Conservation (phyloP, 2,888 invertebrate genomes). For the Cataglyphis albicans region DNA sequence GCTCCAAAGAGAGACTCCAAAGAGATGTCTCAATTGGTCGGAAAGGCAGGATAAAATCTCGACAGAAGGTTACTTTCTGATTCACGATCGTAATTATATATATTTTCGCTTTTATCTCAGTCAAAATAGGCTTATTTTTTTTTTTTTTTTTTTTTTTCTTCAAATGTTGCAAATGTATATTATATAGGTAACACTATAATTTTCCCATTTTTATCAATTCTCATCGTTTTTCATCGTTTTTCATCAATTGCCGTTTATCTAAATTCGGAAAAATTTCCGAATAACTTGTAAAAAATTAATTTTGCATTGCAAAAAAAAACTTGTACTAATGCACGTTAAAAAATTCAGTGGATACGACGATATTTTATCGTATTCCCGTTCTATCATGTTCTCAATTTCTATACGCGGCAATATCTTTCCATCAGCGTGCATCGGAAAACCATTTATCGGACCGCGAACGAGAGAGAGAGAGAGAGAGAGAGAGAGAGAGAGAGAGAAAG, state of each 20-base stretch:
- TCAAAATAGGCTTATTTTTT: not conserved
- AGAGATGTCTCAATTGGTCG: slow-evolving; percentile 49
- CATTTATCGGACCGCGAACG: slow-evolving; percentile 27
- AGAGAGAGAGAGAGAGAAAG: not conserved
- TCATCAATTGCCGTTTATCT: not conserved
- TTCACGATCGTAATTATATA: not conserved
- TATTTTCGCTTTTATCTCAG: not conserved
- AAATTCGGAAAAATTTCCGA: not conserved
- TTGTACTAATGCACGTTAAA: not conserved
- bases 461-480: not conserved
- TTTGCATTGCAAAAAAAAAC: not conserved
- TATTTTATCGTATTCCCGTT: slow-evolving; percentile 3
- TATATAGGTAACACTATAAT: not conserved
- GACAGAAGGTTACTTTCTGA: slow-evolving; percentile 11
- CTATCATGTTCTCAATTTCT: slow-evolving; percentile 35
- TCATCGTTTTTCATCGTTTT: not conserved
- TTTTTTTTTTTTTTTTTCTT: not conserved
- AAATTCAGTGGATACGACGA: slow-evolving; percentile 5
- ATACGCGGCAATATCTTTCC: slow-evolving; percentile 23
- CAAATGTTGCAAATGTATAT: not conserved
- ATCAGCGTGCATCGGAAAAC: slow-evolving; percentile 38
- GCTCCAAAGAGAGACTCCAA: slow-evolving; percentile 20
- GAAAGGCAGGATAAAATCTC: slow-evolving; percentile 56
- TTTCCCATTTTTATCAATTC: not conserved
- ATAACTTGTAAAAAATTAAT: not conserved